Conservation (phyloP, 37 sponge, comb jelly and placozoan genomes). For the Aphrocallistes beatrix region DNA sequence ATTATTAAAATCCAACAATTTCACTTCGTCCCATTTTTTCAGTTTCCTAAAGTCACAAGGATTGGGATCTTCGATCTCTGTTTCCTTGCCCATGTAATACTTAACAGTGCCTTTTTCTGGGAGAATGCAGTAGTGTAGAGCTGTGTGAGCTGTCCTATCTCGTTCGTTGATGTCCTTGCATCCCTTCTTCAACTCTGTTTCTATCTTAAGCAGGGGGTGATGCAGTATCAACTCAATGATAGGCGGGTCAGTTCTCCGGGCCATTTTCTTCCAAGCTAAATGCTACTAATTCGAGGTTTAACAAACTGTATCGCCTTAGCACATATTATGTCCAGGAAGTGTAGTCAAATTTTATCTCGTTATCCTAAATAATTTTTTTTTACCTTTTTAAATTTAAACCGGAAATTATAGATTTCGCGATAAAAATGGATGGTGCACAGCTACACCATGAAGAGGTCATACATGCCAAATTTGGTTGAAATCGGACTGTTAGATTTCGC, state of each 20-base stretch:
- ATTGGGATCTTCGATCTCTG: neutral
- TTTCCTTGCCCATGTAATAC: neutral
- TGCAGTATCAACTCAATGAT: neutral
- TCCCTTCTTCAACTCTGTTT: neutral
- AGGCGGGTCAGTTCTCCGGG: neutral
- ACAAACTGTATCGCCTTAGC: too few species aligned
- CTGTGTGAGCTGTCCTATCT: neutral
- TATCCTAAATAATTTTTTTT: too few species aligned
- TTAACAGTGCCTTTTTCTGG: neutral
- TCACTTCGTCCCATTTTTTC: neutral
- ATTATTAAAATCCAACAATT: neutral
- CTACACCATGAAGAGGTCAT: too few species aligned
- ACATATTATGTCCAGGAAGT: too few species aligned
- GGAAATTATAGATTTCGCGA: too few species aligned
- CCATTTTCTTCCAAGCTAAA: too few species aligned
- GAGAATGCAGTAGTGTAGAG: conserved; percentile 5
- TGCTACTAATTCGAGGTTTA: too few species aligned
- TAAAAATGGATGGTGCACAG: too few species aligned
- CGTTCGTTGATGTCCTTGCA: neutral
- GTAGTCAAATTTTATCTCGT: too few species aligned
- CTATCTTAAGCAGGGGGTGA: neutral
- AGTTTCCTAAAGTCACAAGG: neutral
- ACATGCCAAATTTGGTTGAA: too few species aligned
- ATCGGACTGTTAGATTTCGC: too few species aligned
- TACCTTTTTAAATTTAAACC: too few species aligned